phyloP scores from a whole-genome alignment of 2,113 vertebrate species.

The Phalacrocorax carbo region DNA sequence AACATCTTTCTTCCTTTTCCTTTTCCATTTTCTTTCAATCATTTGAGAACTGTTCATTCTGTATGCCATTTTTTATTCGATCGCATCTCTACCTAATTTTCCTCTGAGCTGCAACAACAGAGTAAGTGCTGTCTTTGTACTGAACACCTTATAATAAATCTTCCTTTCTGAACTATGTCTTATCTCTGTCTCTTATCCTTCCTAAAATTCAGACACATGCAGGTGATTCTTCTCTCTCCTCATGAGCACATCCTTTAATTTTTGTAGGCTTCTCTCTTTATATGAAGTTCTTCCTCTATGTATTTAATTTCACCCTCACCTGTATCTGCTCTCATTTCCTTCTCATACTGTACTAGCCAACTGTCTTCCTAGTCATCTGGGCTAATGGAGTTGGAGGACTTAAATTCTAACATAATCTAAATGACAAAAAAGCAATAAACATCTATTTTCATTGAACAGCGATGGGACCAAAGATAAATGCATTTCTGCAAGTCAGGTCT shows the following conservation, averaged over 20 bases:
- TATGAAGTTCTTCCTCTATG: background rate
- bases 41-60: background rate
- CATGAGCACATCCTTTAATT: background rate
- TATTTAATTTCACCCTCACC: background rate
- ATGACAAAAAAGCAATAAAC: background rate
- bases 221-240: background rate
- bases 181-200: background rate
- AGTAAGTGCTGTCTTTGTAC: background rate
- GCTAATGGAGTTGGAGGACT: background rate
- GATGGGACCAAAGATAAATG: background rate
- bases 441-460: background rate
- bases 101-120: background rate
- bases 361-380: background rate
- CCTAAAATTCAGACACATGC: background rate
- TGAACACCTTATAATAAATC: background rate
- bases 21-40: background rate
- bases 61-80: background rate
- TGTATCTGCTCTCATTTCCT: background rate
- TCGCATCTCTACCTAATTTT: background rate
- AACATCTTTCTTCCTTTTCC: background rate
- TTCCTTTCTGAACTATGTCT: background rate
- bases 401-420: background rate
- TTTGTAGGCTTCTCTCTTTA: background rate
- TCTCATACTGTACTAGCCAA: background rate
- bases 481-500: background rate